These are phyloP conservation scores for Drosophila nr. perissopoda DNA, from an alignment of 2,888 invertebrate species.

Conservation along the genomic window DNA sequence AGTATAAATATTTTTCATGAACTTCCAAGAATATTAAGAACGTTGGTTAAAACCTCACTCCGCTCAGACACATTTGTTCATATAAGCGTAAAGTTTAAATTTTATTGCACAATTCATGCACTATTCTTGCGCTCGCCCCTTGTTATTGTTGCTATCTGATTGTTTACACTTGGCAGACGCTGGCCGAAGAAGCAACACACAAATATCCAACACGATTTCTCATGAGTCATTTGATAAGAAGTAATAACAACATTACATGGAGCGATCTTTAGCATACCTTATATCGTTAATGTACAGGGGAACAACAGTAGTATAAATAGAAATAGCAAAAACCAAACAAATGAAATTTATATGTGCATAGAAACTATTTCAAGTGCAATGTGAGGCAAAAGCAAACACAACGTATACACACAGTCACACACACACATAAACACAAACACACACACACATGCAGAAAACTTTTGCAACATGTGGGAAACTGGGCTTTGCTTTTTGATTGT, in stretches of 20 bases:
- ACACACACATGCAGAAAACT: background rate
- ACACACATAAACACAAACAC: constrained; percentile 1
- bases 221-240: constrained; percentile 74
- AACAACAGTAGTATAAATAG: constrained; percentile 34
- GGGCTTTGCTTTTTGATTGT: background rate
- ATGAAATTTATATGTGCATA: constrained; percentile 18
- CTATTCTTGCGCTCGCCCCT: constrained; percentile 20
- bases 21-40: background rate
- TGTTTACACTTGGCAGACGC: constrained; percentile 40
- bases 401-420: constrained; percentile 6
- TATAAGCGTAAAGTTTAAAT: constrained; percentile 20
- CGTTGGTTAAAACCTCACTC: background rate
- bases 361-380: constrained; percentile 74
- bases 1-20: background rate
- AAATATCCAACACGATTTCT: constrained; percentile 24
- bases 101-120: constrained; percentile 65
- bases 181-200: constrained; percentile 21
- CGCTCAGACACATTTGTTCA: background rate
- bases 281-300: background rate
- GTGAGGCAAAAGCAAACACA: constrained; percentile 39
- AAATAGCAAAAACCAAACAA: constrained; percentile 26
- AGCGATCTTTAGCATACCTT: constrained; percentile 14
- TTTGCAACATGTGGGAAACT: constrained; percentile 40
- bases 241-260: constrained; percentile 44
- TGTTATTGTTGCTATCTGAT: constrained; percentile 7